Evolutionary conservation across 2,113 vertebrate genomes (phyloP).

Genomic region (Gyps fulvus): DNA sequence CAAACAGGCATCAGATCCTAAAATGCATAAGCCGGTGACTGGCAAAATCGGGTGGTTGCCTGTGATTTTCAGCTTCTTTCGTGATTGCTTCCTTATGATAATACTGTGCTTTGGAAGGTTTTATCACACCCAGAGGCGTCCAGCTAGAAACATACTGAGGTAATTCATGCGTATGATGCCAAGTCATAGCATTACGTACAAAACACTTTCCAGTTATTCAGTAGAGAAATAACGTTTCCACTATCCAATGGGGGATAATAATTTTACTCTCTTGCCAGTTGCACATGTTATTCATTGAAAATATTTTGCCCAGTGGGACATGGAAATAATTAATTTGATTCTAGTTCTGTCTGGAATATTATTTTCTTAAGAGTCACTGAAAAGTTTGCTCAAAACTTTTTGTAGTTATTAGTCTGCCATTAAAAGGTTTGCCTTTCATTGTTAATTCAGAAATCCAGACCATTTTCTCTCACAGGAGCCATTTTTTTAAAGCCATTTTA

Average conservation of each 20-base stretch:
- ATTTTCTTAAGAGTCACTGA: neutral
- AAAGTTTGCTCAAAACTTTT: neutral
- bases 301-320: conserved; percentile 1
- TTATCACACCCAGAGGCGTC: neutral
- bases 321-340: neutral
- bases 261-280: neutral
- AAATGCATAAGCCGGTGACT: neutral
- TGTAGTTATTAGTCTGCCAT: neutral
- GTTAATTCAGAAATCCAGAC: neutral
- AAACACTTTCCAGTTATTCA: conserved; percentile 5
- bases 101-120: neutral
- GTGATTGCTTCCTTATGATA: neutral
- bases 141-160: neutral
- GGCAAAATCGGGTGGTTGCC: neutral
- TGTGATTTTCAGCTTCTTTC: neutral
- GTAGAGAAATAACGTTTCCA: neutral
- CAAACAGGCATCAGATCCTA: neutral
- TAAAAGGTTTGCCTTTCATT: neutral
- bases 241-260: neutral
- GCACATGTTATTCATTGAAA: neutral
- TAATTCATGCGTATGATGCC: neutral
- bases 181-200: neutral
- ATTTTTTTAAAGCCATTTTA: neutral
- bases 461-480: neutral
- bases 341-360: neutral